Base-by-base conservation (phyloP, 64 coral and sea anemone genomes). In the Catalaphyllia jardinei region DNA sequence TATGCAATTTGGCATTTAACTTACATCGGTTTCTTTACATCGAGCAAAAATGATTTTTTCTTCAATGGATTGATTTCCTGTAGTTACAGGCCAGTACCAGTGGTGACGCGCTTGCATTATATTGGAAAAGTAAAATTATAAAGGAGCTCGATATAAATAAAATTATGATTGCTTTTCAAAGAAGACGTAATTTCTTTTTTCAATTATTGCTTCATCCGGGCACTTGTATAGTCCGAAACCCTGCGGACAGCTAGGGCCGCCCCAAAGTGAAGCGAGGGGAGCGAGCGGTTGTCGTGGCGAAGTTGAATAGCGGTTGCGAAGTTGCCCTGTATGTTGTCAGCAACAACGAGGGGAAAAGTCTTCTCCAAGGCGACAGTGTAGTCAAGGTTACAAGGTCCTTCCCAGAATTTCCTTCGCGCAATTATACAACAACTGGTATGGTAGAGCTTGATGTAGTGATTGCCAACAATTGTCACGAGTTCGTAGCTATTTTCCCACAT, bases 371-470 rank as follows among this genome's bases (percentile, higher is more conserved):
- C 88, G 92, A 96, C 95, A 60, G 88, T 84, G 95, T 96, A 96
- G 95, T 96, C 95, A 96, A 96, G 95, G 95, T 96, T 96, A 96
- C 95, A 46, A 93, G 91, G 93, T 93, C 95, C 94, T 94, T 96
- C 95, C 91, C 90, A 92, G 90, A 87, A 96, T 89, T 93, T 96
- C 95, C 95, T 96, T 89, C 89, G 88, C 79, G 88, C 74, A 92
- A 87, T 93, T 87, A 93, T 93, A 88, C 78, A 62, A 90, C 59
- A 73, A 75, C 78, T 93, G 86, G 80, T 93, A 90, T 89, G 72
- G 62, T 73, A 82, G 65, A 80, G 19, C 71, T 80, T 60, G 52
- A 82, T 59, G 77, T 81, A 73, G 18, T 73, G 69, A 15, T n/a
- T 9, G 19, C 19, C 16, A 63, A 30, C 10, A 73, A 81, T 59